Evolutionary conservation across 2,113 vertebrate species (phyloP).

Genomic region (Bothrops jararaca): DNA sequence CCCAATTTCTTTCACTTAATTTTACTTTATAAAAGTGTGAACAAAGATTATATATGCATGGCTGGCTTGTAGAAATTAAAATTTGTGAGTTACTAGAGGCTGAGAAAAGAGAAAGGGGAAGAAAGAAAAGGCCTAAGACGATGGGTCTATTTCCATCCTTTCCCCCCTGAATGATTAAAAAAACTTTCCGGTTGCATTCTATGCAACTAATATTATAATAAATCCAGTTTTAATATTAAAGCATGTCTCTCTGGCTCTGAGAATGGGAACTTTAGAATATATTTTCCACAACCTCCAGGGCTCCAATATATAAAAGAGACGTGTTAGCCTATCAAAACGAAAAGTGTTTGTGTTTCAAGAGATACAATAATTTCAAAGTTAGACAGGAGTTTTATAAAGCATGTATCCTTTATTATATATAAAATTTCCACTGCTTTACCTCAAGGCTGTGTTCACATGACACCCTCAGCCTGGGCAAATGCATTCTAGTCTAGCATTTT

Average conservation of each 20-base stretch:
- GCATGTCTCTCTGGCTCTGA: not conserved
- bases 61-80: constrained; percentile 69
- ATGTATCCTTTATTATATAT: not conserved
- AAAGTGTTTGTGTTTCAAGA: not conserved
- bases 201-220: constrained; percentile 58
- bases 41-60: constrained; percentile 72
- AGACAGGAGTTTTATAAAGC: not conserved
- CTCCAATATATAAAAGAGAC: not conserved
- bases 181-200: constrained; percentile 50
- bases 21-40: constrained; percentile 70
- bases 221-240: constrained; percentile 57
- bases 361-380: not conserved
- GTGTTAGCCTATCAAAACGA: not conserved
- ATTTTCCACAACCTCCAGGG: not conserved
- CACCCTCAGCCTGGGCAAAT: not conserved
- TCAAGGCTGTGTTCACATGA: not conserved
- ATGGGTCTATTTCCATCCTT: constrained; percentile 55
- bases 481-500: not conserved
- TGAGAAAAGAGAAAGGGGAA: constrained; percentile 51
- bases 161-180: constrained; percentile 56
- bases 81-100: constrained; percentile 55
- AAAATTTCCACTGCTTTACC: not conserved
- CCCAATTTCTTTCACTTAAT: constrained; percentile 70
- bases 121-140: constrained; percentile 39
- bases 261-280: not conserved